Evolutionary conservation across 2,797 vertebrate species (phyloP), one percentile per base, ranked within the genome.

Genomic region (Prunella strophiata): DNA sequence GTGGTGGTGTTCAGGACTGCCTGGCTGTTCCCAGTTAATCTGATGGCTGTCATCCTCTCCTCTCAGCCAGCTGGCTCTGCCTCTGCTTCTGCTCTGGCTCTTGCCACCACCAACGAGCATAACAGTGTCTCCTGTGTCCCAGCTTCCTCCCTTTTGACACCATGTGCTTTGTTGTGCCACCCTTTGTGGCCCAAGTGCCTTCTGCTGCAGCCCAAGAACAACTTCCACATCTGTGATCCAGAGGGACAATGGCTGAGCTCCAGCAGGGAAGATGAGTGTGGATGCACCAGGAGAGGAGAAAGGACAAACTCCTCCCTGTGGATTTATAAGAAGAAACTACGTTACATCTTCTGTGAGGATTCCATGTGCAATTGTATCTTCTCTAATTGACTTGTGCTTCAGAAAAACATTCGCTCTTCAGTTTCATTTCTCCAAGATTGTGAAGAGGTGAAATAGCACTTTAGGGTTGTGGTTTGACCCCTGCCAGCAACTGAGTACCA

Each of bases 21-120:
- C 85, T 91, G 93, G 70, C 95, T 90, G 92, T 95, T 95, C 93
- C 62, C 93, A 70, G 93, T 67, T 48, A 13, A 76, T 59, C 83
- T 67, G 63, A 73, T 76, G 88, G 73, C 93, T 86, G 55, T 47
- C 85, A 62, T 73, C 74, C 52, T 63, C 26, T 30, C n/a, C 71
- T 32, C 71, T n/a, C 88, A 82, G 95, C 94, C 96, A 97, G 93
- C 96, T 97, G 95, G 90, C 95, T 74, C 89, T 38, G 52, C 16
- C 89, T 73, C 91, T 38, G 48, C 15, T 87, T 88, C 67, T 50
- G 38, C 48, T 48, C 85, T 89, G 88, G 65, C 94, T 86, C 12
- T 43, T 67, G 87, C 55, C 80, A 38, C 61, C 77, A 20, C 26
- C 7, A 63, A 16, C 13, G 9, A 71, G 71, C 70, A 27, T 8